Base-by-base conservation (phyloP, 2,113 vertebrate species). In the Ceyx melanurus region DNA sequence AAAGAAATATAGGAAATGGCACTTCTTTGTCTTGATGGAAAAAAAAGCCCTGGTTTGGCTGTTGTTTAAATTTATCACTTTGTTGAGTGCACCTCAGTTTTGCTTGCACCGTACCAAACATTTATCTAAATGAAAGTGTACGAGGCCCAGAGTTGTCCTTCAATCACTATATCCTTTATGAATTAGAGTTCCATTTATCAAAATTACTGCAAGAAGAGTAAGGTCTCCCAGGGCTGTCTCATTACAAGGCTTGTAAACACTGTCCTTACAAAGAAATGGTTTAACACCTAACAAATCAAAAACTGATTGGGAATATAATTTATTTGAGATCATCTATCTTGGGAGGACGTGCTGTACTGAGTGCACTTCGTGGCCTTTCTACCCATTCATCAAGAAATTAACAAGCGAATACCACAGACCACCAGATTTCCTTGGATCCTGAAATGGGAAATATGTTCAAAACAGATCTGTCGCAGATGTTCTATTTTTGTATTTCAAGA, bases 171-270 rank as follows among this genome's bases (percentile, higher is more conserved):
- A 98, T 95, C 97, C 95, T 97, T 97, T 96, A 97, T 98, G 97
- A 98, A 98, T 98, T 97, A 98, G 96, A 97, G 92, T 94, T 97
- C 97, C 96, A 98, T 99, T 98, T 98, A 98, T 99, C 98, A 98
- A 98, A 97, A 98, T 98, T 98, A 98, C 93, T 96, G 96, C 94
- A 96, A 94, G 97, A 97, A 96, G 97, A 97, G 97, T 94, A 97
- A 97, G 96, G 97, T 97, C 97, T 98, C 96, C 88, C 80, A 97
- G 97, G 96, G 97, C 96, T 94, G 96, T 94, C 97, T 98, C 97
- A 98, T 98, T 98, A 98, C 97, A 98, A 97, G 97, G 84, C 96
- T 97, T 98, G 97, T 98, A 97, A 98, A 98, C 96, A 98, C 96
- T 97, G 97, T 98, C 97, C 97, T 98, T 97, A 97, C 96, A 97